phyloP scores from a whole-genome alignment of 2,797 vertebrate species.

The Onychomys torridus region DNA sequence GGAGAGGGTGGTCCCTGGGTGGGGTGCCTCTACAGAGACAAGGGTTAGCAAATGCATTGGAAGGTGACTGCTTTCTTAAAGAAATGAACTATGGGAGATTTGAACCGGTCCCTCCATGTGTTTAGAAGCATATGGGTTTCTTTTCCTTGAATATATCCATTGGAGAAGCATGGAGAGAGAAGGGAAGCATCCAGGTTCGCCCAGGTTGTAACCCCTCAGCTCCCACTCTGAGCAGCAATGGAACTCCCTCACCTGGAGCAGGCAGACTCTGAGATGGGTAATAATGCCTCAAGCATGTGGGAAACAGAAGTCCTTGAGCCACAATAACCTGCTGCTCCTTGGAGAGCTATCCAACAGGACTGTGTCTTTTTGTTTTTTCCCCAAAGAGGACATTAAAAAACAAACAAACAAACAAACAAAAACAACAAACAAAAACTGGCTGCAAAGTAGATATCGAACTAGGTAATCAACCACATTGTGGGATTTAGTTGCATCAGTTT shows the following conservation, averaged over 20 bases:
- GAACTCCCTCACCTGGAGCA: background rate
- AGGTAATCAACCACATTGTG: background rate
- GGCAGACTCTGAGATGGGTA: background rate
- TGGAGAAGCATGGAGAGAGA: background rate
- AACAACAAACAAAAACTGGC: too few species aligned
- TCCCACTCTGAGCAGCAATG: background rate
- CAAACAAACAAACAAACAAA: too few species aligned
- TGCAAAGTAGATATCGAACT: background rate
- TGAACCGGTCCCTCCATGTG: conserved; percentile 27
- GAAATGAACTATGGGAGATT: background rate
- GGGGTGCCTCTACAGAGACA: background rate
- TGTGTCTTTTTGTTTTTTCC: background rate
- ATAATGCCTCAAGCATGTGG: rapidly evolving
- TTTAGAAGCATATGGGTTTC: background rate
- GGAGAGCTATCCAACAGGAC: background rate
- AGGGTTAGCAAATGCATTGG: background rate
- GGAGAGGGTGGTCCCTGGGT: background rate
- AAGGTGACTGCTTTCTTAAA: background rate
- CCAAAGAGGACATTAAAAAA: background rate
- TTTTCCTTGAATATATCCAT: background rate
- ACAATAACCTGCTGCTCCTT: background rate
- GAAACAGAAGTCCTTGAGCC: background rate
- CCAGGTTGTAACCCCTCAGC: background rate
- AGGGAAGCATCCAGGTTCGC: background rate
- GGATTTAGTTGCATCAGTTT: background rate